These are phyloP conservation scores for Temnothorax nylanderi DNA, from an alignment of 1,140 invertebrate species.

Conservation along the genomic window DNA sequence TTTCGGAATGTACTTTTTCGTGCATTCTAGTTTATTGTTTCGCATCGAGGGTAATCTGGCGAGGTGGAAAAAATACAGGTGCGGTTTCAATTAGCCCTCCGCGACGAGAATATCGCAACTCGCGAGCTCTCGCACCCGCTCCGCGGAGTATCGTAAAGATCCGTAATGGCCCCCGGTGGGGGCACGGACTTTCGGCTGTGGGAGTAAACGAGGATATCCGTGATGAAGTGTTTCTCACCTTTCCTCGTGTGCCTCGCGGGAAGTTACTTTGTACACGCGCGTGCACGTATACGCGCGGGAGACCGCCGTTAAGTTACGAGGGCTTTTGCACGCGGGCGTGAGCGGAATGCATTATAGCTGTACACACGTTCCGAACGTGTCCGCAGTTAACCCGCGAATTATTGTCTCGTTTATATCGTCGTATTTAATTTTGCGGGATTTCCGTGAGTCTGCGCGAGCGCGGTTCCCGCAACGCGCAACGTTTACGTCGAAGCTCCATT, in stretches of 20 bases:
- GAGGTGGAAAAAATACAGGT: slow-evolving; percentile 49
- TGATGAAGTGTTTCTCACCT: slow-evolving; percentile 66
- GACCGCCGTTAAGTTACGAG: slow-evolving; percentile 34
- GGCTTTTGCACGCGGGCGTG: slow-evolving; percentile 60
- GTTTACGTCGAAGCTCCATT: slow-evolving; percentile 25
- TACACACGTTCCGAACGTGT: slow-evolving; percentile 7
- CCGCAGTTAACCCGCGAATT: slow-evolving; percentile 52
- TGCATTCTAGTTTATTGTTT: background rate
- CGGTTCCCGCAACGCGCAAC: background rate
- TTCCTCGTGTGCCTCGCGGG: background rate
- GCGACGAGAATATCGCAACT: slow-evolving; percentile 54
- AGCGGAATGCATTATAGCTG: slow-evolving; percentile 23
- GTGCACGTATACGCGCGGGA: background rate
- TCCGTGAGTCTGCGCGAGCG: background rate
- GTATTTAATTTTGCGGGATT: slow-evolving; percentile 54
- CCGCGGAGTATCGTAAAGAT: slow-evolving; percentile 68
- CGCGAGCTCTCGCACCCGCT: background rate
- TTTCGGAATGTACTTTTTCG: background rate
- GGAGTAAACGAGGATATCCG: slow-evolving; percentile 54
- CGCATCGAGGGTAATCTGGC: background rate
- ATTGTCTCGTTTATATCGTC: slow-evolving; percentile 47
- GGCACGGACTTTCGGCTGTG: slow-evolving; percentile 53
- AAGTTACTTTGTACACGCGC: slow-evolving; percentile 27
- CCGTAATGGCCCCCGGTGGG: slow-evolving; percentile 56
- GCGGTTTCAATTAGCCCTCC: slow-evolving; percentile 72